These are phyloP conservation scores for Phaethon lepturus DNA, from an alignment of 2,113 vertebrate genomes.

Conservation along the genomic window DNA sequence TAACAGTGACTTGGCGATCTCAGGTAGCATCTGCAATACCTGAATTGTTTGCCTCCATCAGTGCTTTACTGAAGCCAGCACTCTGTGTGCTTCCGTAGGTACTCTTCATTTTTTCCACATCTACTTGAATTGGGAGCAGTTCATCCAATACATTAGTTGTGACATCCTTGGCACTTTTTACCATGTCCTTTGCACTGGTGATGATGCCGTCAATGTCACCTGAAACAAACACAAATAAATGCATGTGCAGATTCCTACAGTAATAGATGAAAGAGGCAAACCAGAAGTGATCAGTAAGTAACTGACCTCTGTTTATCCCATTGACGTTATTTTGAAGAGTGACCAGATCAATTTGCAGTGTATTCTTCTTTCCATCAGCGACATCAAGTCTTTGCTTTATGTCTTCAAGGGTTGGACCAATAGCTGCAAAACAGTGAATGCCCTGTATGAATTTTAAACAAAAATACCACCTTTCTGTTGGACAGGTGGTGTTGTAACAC, in stretches of 20 bases:
- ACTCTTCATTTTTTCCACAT: constrained; percentile 80
- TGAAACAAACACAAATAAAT: constrained; percentile 65
- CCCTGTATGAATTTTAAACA: neutral
- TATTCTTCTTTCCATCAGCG: constrained; percentile 77
- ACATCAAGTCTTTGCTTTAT: constrained; percentile 77
- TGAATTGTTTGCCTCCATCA: constrained; percentile 77
- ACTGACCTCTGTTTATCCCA: constrained; percentile 82
- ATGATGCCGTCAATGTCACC: constrained; percentile 82
- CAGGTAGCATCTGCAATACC: constrained; percentile 46
- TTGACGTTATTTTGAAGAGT: constrained; percentile 72
- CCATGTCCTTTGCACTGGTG: constrained; percentile 77
- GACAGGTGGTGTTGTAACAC: neutral
- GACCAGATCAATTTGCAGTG: constrained; percentile 76
- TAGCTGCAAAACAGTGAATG: constrained; percentile 67
- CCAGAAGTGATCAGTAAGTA: neutral
- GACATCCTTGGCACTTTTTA: constrained; percentile 75
- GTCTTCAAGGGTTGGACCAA: constrained; percentile 70
- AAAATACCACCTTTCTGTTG: neutral
- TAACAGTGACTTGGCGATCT: neutral
- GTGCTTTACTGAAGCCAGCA: constrained; percentile 71
- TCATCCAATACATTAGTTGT: constrained; percentile 78
- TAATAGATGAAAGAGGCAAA: neutral
- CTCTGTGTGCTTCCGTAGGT: constrained; percentile 58
- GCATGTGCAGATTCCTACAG: neutral
- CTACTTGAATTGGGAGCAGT: constrained; percentile 81